phyloP scores from a whole-genome alignment of 92 coral and sea anemone genomes.

The Porites evermanni region DNA sequence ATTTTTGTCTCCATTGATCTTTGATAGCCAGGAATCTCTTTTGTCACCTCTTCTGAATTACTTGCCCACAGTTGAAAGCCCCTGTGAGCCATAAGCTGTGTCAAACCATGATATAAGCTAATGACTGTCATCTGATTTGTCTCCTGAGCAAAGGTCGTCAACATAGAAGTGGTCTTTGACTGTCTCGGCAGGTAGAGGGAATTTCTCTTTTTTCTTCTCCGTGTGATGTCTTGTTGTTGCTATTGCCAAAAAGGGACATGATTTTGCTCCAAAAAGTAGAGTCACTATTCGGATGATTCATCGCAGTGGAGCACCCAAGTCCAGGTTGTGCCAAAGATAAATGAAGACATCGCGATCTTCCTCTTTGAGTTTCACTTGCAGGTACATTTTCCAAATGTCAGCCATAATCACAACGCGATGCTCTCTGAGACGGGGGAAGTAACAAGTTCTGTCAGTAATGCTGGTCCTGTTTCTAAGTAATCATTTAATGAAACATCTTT shows the following conservation, averaged over 20 bases:
- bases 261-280: not conserved
- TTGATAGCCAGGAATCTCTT: not conserved
- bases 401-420: not conserved
- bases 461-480: not conserved
- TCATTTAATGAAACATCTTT: not conserved
- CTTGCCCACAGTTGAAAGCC: not conserved
- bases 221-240: not conserved
- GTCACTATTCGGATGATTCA: not conserved
- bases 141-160: not conserved
- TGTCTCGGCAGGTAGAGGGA: not conserved
- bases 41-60: not conserved
- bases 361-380: not conserved
- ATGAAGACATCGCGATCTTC: not conserved
- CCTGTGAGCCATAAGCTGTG: not conserved
- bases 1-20: not conserved
- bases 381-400: not conserved
- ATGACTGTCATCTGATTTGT: not conserved
- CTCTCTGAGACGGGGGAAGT: not conserved
- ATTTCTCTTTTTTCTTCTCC: not conserved
- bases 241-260: not conserved
- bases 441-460: not conserved
- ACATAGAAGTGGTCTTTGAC: not conserved
- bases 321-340: not conserved
- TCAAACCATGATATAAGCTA: not conserved
- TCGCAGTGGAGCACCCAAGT: not conserved